Evolutionary conservation across 2,113 vertebrate genomes (phyloP), one percentile per base, ranked within the genome.

Genomic region (Heterocephalus glaber): DNA sequence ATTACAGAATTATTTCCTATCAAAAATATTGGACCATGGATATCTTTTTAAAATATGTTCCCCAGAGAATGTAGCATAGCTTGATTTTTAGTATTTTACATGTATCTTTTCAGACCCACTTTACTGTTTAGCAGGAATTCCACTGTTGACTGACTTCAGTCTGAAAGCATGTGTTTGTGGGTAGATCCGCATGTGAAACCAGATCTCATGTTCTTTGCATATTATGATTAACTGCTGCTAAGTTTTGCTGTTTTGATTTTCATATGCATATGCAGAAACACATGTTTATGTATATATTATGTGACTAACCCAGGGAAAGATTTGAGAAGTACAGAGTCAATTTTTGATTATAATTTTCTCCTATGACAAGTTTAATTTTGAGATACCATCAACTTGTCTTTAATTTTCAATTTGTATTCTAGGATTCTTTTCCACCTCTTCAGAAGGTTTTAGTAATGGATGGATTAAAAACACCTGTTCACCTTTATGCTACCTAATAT

Each of bases 331-430:
- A 49, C 38, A 61, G 84, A 77, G 92, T 28, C 30, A 30, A 47
- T 95, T 83, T n/a, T 41, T 68, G 82, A 80, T 68, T 84, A 84
- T 38, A 47, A 94, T 89, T 82, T 96, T 90, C 90, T 86, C 80
- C 68, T 86, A 49, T 86, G 94, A 82, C 94, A 65, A 30, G 44
- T 87, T 63, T 90, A 65, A 88, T 91, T 92, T 56, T 92, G 77
- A 94, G 52, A 44, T 41, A 24, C 90, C 56, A 14, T 92, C 94
- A 41, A n/a, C 60, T 89, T 86, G 61, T 52, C 70, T 96, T 38
- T 95, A 81, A 86, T 96, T 90, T 96, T 94, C 86, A 76, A 77
- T 90, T 79, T 90, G 84, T 92, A 38, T 61, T 72, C 47, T 44
- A 72, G 65, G 30, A 19, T 54, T 47, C 74, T 79, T 58, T 86